A percentile compares a stretch with the other conserved stretches of the same genome.
Evolutionary conservation across 2,888 invertebrate species (phyloP).

Genomic region (Drosophila phalerata): DNA sequence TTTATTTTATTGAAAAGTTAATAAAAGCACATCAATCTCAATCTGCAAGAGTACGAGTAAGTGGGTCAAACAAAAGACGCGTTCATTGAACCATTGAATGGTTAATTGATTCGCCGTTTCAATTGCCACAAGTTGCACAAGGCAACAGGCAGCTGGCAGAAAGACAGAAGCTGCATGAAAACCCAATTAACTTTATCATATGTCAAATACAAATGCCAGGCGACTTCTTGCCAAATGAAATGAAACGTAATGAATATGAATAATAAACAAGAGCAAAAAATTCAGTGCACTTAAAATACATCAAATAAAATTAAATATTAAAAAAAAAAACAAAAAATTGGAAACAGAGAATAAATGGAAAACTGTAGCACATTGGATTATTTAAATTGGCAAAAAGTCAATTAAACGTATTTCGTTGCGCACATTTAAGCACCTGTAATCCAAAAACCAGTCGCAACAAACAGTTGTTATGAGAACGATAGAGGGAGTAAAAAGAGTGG

Average conservation of each 20-base stretch:
- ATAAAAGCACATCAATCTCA: constrained; percentile 62
- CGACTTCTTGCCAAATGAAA: constrained; percentile 46
- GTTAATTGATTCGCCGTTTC: constrained; percentile 65
- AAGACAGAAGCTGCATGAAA: constrained; percentile 37
- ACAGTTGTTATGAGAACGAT: neutral
- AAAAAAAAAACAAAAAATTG: constrained; percentile 18
- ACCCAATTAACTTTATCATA: constrained; percentile 67
- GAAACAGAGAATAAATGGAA: constrained; percentile 7
- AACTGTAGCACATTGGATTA: constrained; percentile 32
- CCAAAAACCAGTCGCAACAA: constrained; percentile 36
- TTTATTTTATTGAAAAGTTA: constrained; percentile 48
- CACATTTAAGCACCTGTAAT: constrained; percentile 75
- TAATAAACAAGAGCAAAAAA: constrained; percentile 54
- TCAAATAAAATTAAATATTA: constrained; percentile 4
- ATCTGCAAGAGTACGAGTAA: constrained; percentile 31
- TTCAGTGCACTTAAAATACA: constrained; percentile 19
- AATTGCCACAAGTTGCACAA: constrained; percentile 32
- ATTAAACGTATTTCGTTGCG: constrained; percentile 52
- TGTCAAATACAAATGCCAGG: constrained; percentile 47
- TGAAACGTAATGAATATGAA: constrained; percentile 62
- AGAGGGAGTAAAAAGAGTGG: neutral
- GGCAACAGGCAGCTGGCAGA: constrained; percentile 3
- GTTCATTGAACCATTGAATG: constrained; percentile 51
- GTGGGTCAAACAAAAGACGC: constrained; percentile 51
- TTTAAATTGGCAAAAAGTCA: constrained; percentile 70